Evolutionary conservation across 2,797 vertebrate species (phyloP).

Genomic region (Bufotes viridis): DNA sequence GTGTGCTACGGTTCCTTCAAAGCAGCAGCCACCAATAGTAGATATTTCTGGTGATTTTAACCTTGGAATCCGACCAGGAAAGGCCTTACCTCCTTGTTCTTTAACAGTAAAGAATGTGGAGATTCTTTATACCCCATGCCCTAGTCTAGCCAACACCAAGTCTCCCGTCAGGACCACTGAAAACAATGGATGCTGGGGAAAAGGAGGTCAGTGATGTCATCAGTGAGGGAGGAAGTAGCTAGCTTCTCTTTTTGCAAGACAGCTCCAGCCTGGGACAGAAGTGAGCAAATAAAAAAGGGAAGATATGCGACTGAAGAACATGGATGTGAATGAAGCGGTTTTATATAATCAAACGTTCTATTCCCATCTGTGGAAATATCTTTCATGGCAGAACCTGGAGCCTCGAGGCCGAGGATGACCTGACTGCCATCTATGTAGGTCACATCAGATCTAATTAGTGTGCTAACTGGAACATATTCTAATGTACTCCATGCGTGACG

Average conservation of each 20-base stretch:
- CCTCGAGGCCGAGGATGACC: background rate
- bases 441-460: conserved; percentile 1
- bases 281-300: no score
- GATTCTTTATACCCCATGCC: no score
- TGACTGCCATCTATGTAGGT: conserved; percentile 1
- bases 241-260: background rate
- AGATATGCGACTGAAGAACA: background rate
- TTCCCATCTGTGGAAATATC: background rate
- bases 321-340: background rate
- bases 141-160: no score
- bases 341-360: background rate
- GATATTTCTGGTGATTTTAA: no score
- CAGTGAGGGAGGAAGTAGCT: background rate
- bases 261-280: no score
- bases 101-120: no score
- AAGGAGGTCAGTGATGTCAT: background rate
- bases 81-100: no score
- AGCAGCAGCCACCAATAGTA: no score
- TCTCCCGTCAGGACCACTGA: no score
- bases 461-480: background rate
- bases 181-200: background rate
- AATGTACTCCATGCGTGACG: background rate
- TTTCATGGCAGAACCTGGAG: background rate
- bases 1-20: no score
- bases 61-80: no score